phyloP scores from a whole-genome alignment of 2,888 invertebrate genomes.

The Drosophila vallismaia region DNA sequence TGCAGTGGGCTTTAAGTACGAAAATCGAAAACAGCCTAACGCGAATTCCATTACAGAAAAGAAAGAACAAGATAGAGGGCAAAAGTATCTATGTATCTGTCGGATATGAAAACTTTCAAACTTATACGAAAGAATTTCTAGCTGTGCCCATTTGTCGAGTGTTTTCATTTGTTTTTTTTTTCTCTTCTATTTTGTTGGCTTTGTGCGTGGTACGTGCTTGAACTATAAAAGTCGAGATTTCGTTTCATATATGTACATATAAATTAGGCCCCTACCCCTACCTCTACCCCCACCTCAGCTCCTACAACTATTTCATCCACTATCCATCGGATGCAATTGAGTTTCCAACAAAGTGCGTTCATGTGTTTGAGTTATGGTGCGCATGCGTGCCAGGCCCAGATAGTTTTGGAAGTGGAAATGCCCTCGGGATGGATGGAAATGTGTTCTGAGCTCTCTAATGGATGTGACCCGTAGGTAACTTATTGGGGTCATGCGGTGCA shows the following conservation, averaged over 20 bases:
- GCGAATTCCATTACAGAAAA: slow-evolving; percentile 14
- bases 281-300: slow-evolving; percentile 39
- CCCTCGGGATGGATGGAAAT: slow-evolving; percentile 20
- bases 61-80: background rate
- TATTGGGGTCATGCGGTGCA: slow-evolving; percentile 34
- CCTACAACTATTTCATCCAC: slow-evolving; percentile 41
- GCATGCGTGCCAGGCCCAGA: slow-evolving; percentile 63
- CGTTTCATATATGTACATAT: slow-evolving; percentile 23
- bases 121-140: slow-evolving; percentile 51
- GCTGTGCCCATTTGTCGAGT: slow-evolving; percentile 67
- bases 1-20: slow-evolving; percentile 32
- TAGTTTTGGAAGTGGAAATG: slow-evolving; percentile 28
- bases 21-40: slow-evolving; percentile 18
- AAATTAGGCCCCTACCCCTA: slow-evolving; percentile 53
- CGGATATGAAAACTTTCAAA: slow-evolving; percentile 35
- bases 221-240: slow-evolving; percentile 71
- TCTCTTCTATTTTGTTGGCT: slow-evolving; percentile 34
- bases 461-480: slow-evolving; percentile 28
- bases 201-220: slow-evolving; percentile 74
- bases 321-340: slow-evolving; percentile 34
- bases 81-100: slow-evolving; percentile 24
- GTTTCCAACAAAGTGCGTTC: slow-evolving; percentile 60
- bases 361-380: slow-evolving; percentile 74
- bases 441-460: slow-evolving; percentile 20
- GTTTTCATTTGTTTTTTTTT: slow-evolving; percentile 43